Evolutionary conservation across 2,888 invertebrate species (phyloP), one percentile per base, ranked within the genome.

Genomic region (Dusona sp.): DNA sequence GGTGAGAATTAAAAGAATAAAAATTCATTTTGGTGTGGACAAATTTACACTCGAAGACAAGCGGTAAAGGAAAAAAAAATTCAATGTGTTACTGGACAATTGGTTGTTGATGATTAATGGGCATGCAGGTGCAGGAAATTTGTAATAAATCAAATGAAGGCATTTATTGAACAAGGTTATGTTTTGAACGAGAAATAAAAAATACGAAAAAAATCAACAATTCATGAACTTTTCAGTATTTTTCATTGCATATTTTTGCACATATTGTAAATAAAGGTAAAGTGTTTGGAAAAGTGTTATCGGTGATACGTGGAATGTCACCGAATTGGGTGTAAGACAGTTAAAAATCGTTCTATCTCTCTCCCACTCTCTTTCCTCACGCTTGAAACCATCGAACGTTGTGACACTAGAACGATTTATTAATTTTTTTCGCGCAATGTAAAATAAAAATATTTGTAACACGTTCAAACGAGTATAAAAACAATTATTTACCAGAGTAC

Each of bases 401-500:
- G 64, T 68, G 72, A 68, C 36, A 83, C 38, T 64, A n/a, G 54
- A 25, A 79, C 25, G 51, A 57, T 29, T 38, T 33, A 65, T 64
- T 73, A 22, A 38, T 64, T 9, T 70, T n/a, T 19, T 64, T 61
- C 61, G 38, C 51, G 19, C 29, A 65, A 73, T 68, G 67, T n/a
- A 22, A 48, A 64, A 11, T 19, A 38, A 6, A 25, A 29, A 6
- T 16, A n/a, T n/a, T 36, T 61, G 11, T 9, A 36, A 42, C 7
- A 22, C 33, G 25, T 61, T 48, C n/a, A 64, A 51, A 74, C 48
- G 19, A 25, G 9, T 25, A 9, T 45, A 13, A 9, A 54, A 67
- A 81, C 16, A n/a, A 33, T 57, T 45, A 51, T 67, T 86, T 86
- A 86, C 86, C 86, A 80, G 83, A 83, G 83, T 22, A 83, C 86